Conservation (phyloP, 2,113 vertebrate species). For the Eulemur macaco region DNA sequence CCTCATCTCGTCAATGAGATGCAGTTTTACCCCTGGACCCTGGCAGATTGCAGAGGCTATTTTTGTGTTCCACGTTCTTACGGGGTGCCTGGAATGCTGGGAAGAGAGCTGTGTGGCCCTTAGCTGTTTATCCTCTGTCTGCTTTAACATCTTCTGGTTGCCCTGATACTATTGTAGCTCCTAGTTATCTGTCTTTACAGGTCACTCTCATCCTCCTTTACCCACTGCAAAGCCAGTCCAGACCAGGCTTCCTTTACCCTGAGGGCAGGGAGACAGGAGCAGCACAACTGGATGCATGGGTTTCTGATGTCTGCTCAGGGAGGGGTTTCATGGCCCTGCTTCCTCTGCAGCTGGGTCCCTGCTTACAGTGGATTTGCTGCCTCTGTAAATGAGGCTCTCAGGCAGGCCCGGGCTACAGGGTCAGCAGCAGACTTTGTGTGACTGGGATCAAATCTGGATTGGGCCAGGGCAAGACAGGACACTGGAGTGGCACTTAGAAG, state of each 20-base stretch:
- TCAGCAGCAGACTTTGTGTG: neutral
- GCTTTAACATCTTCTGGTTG: neutral
- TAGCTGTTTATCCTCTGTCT: neutral
- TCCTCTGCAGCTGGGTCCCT: too few species aligned
- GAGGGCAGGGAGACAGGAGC: neutral
- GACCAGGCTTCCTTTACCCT: neutral
- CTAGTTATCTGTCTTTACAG: neutral
- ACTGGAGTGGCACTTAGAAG: neutral
- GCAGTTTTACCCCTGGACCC: neutral
- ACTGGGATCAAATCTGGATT: neutral
- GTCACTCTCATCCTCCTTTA: neutral
- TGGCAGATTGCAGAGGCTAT: neutral
- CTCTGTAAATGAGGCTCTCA: neutral
- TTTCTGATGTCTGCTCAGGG: neutral
- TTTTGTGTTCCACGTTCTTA: neutral
- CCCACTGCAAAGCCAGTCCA: neutral
- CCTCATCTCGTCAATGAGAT: neutral
- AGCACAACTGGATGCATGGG: accelerated
- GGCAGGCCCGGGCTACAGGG: neutral
- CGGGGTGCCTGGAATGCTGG: neutral
- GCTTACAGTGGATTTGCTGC: accelerated
- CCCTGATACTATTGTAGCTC: neutral
- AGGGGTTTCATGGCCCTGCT: neutral
- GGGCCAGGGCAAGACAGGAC: neutral
- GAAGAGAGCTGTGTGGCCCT: neutral